Percentiles rank a stretch among this genome's conserved stretches.
These are phyloP conservation scores for Drosophila suboccidentalis DNA, from an alignment of 2,888 invertebrate genomes.

Conservation along the genomic window DNA sequence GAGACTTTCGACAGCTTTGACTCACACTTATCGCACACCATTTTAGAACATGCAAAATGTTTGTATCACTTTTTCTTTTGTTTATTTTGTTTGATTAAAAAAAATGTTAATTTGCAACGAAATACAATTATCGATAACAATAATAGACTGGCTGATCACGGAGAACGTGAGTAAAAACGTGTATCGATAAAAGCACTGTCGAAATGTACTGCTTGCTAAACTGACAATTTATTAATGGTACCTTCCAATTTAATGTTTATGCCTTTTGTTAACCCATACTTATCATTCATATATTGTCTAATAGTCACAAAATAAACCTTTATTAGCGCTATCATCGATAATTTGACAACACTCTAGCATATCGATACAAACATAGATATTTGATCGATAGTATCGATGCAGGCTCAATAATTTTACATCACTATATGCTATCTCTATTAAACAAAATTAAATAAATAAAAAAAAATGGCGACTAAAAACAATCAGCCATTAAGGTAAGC, in stretches of 20 bases:
- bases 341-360: too few species aligned
- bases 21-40: conserved; percentile 97
- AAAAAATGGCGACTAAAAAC: conserved; percentile 50
- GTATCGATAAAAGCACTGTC: not conserved
- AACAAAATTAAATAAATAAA: conserved; percentile 34
- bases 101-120: not conserved
- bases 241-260: too few species aligned
- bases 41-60: conserved; percentile 80
- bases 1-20: conserved; percentile 96
- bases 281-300: too few species aligned
- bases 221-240: too few species aligned
- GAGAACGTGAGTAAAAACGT: not conserved
- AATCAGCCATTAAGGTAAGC: conserved; percentile 51
- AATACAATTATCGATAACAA: conserved; percentile 24
- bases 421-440: conserved; percentile 1
- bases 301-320: too few species aligned
- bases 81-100: conserved; percentile 24
- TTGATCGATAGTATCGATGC: not conserved
- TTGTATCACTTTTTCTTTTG: not conserved
- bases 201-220: not conserved
- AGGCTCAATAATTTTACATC: not conserved
- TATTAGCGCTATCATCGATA: too few species aligned
- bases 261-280: too few species aligned
- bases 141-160: not conserved
- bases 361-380: not conserved